A percentile compares a stretch with the other conserved stretches of the same genome.
phyloP scores from a whole-genome alignment of 2,113 vertebrate species.

The Heterotilapia buettikoferi region DNA sequence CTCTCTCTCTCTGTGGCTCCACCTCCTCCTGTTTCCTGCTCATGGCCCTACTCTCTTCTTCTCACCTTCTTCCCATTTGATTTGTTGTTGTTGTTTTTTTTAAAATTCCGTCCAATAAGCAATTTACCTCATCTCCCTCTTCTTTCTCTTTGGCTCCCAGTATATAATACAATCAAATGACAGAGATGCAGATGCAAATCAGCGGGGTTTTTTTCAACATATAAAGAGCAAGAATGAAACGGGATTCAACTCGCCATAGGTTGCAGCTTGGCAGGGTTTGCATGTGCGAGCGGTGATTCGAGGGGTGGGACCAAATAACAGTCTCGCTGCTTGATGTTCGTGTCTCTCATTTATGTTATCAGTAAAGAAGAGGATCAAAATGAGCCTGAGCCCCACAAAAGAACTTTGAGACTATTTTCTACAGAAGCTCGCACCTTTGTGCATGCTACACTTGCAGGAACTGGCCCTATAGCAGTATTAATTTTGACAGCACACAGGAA shows the following conservation, averaged over 20 bases:
- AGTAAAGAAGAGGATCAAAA: not conserved
- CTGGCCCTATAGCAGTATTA: not conserved
- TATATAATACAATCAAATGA: not conserved
- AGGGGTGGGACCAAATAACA: constrained; percentile 7
- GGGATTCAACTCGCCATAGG: not conserved
- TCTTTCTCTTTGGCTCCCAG: not conserved
- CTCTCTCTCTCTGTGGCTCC: too few relatives aligned
- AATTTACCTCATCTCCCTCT: not conserved
- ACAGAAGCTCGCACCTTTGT: not conserved
- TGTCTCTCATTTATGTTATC: not conserved
- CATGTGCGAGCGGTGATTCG: not conserved
- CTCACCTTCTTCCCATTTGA: not conserved
- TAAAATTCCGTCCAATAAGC: fast-evolving
- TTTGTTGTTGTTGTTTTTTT: not conserved
- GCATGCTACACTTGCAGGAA: not conserved
- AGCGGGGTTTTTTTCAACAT: not conserved
- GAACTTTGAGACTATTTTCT: not conserved
- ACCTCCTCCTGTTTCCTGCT: too few relatives aligned
- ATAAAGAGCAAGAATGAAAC: not conserved
- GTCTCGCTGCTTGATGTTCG: not conserved
- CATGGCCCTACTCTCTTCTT: not conserved
- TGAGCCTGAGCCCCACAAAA: not conserved
- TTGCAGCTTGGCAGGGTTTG: not conserved
- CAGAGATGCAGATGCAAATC: not conserved
- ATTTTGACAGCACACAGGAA: not conserved